A percentile compares a stretch with the other conserved stretches of the same genome.
Conservation (phyloP, 2,113 vertebrate genomes). For the Gnathonemus echidnorhynchus region DNA sequence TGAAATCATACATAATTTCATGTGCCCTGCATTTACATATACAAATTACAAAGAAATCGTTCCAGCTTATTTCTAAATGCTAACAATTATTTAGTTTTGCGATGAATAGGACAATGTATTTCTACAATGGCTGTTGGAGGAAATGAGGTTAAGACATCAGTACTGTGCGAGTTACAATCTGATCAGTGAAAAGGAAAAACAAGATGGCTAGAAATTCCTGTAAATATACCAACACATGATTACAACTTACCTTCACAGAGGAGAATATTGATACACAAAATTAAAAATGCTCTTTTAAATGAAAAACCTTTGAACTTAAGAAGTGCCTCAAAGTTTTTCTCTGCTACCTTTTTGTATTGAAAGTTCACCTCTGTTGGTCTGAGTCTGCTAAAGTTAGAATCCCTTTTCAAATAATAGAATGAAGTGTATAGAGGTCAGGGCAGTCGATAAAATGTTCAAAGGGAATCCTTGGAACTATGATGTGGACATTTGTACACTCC, state of each 20-base stretch:
- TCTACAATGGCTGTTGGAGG: not conserved
- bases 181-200: not conserved
- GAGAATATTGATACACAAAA: constrained; percentile 59
- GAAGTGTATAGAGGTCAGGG: constrained; percentile 76
- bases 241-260: constrained; percentile 51
- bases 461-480: constrained; percentile 81
- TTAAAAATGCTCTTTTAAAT: constrained; percentile 98
- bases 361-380: constrained; percentile 74
- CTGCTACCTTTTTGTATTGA: constrained; percentile 57
- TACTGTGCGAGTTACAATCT: not conserved
- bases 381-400: constrained; percentile 72
- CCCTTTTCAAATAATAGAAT: constrained; percentile 84
- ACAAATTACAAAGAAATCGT: not conserved
- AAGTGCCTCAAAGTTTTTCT: constrained; percentile 68
- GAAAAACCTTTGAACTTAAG: constrained; percentile 88
- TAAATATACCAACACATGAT: constrained; percentile 48
- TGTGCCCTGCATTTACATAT: not conserved
- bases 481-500: constrained; percentile 73
- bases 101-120: not conserved
- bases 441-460: constrained; percentile 95
- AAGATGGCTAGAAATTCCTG: constrained; percentile 38
- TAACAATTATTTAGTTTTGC: not conserved
- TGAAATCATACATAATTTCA: not conserved
- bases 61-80: not conserved
- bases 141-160: not conserved